Conservation (phyloP, 2,113 vertebrate species). For the Caloenas nicobarica region DNA sequence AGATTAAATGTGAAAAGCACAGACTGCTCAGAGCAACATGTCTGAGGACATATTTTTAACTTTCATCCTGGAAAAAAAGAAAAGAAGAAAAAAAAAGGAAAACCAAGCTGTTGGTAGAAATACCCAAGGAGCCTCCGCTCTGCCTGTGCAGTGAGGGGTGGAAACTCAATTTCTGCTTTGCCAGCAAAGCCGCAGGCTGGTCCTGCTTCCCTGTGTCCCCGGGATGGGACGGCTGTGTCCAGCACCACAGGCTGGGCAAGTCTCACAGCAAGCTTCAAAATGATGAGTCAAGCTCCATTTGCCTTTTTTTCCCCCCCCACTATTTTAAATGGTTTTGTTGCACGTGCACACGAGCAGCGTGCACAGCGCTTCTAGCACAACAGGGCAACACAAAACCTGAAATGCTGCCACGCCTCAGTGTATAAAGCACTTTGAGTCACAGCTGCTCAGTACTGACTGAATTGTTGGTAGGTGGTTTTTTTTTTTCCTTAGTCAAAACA, state of each 20-base stretch:
- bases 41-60: background rate
- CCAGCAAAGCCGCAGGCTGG: background rate
- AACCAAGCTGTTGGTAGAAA: background rate
- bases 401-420: accelerated
- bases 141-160: accelerated
- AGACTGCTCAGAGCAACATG: background rate
- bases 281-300: background rate
- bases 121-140: background rate
- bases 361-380: accelerated
- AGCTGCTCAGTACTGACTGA: accelerated
- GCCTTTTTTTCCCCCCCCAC: background rate
- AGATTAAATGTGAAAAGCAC: background rate
- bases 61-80: background rate
- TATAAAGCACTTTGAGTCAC: background rate
- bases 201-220: background rate
- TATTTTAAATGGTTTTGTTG: background rate
- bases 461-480: background rate
- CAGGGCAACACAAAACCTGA: background rate
- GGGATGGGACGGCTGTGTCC: background rate
- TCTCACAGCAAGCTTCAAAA: background rate
- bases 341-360: accelerated
- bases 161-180: background rate
- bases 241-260: background rate
- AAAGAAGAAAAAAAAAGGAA: background rate
- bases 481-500: background rate